These are phyloP conservation scores for Mythimna impura DNA, from an alignment of 2,888 invertebrate species.

Conservation along the genomic window DNA sequence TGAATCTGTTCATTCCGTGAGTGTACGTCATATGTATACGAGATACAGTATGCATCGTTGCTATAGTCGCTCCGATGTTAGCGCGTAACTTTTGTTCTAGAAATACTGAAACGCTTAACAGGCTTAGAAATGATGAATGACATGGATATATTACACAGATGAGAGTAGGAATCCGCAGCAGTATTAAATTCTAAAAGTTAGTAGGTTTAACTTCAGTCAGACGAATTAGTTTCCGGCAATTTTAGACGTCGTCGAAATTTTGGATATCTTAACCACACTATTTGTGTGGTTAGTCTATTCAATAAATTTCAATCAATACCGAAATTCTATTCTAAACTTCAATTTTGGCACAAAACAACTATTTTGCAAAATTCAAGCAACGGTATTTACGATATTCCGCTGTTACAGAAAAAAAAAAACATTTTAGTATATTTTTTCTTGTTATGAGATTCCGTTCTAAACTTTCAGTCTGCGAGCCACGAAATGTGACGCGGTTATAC, in stretches of 20 bases:
- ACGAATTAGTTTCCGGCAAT: not conserved
- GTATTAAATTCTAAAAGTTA: not conserved
- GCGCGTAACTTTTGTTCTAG: not conserved
- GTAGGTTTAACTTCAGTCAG: not conserved
- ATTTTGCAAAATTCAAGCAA: slow-evolving; percentile 1
- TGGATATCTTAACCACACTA: not conserved
- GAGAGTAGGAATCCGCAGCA: not conserved
- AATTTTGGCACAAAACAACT: slow-evolving; percentile 10
- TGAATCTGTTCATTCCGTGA: not conserved
- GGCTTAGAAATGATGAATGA: not conserved
- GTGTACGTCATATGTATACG: not conserved
- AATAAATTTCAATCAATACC: not conserved
- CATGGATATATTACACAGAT: not conserved
- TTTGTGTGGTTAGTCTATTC: not conserved
- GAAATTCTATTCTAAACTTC: not conserved
- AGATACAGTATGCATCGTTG: not conserved
- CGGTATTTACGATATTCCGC: too few relatives aligned
- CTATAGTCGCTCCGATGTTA: not conserved
- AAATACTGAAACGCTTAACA: not conserved
- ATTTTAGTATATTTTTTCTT: too few relatives aligned
- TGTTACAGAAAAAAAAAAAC: too few relatives aligned
- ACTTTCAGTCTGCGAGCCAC: too few relatives aligned
- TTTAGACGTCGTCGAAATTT: not conserved
- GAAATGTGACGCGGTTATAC: too few relatives aligned
- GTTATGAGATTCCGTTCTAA: too few relatives aligned